Conservation (phyloP, 2,888 invertebrate genomes). For the Sminthurides aquaticus region DNA sequence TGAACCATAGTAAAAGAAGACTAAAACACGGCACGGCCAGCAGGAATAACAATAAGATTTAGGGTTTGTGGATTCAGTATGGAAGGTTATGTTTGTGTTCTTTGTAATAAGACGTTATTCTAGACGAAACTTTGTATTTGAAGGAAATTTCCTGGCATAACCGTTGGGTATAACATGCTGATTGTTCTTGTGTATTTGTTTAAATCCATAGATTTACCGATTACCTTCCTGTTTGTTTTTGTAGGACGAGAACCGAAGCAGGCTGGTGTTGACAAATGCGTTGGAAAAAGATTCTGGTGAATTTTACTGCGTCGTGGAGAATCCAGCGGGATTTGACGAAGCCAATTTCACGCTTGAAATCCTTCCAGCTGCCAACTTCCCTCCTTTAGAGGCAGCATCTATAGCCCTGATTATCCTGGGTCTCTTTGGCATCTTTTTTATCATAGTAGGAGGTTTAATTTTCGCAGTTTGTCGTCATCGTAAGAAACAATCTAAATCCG, state of each 20-base stretch:
- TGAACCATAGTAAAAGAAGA: too few species aligned
- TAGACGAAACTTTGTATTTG: too few species aligned
- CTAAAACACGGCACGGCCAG: too few species aligned
- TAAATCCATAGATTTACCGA: too few species aligned
- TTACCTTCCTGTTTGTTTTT: conserved; percentile 11
- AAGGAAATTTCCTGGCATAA: too few species aligned
- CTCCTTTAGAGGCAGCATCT: conserved; percentile 63
- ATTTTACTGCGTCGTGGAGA: conserved; percentile 83
- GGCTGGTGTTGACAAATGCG: conserved; percentile 69
- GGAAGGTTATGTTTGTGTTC: too few species aligned
- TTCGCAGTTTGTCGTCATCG: conserved; percentile 50
- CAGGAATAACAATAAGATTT: too few species aligned
- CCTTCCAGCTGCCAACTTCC: conserved; percentile 64
- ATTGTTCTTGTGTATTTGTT: too few species aligned
- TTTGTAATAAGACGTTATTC: too few species aligned
- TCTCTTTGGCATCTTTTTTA: conserved; percentile 42
- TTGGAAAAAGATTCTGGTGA: conserved; percentile 62
- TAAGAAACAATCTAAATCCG: conserved; percentile 15
- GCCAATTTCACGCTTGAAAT: conserved; percentile 83
- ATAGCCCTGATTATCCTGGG: conserved; percentile 61
- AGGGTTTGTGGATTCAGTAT: too few species aligned
- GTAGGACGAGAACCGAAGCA: conserved; percentile 50
- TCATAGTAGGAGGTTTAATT: conserved; percentile 46
- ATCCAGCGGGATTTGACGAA: conserved; percentile 77
- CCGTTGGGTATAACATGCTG: too few species aligned